Conservation (phyloP, 2,113 vertebrate species). For the Melanostigma gelatinosum region DNA sequence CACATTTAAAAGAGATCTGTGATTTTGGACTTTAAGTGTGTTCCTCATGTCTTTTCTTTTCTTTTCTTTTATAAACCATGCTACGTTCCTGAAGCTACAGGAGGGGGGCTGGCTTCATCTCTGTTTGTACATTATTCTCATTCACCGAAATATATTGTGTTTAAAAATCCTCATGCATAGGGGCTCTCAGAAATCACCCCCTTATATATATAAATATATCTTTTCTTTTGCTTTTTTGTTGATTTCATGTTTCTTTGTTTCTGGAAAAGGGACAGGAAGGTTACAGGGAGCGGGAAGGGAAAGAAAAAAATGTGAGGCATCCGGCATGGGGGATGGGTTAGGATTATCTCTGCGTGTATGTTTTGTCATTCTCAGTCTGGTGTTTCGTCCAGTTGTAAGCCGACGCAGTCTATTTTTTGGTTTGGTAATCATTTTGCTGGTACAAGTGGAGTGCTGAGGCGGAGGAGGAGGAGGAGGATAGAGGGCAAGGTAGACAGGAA, state of each 20-base stretch:
- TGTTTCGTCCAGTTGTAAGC: slow-evolving; percentile 64
- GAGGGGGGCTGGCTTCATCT: slow-evolving; percentile 64
- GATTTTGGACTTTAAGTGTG: slow-evolving; percentile 58
- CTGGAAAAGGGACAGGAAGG: slow-evolving; percentile 40
- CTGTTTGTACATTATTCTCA: slow-evolving; percentile 68
- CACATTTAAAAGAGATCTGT: slow-evolving; percentile 68
- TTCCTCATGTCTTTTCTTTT: slow-evolving; percentile 24
- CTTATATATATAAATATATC: slow-evolving; percentile 39
- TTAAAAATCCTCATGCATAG: slow-evolving; percentile 45
- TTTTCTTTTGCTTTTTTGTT: slow-evolving; percentile 34
- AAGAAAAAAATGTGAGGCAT: neutral
- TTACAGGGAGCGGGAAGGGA: neutral
- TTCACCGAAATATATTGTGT: slow-evolving; percentile 58
- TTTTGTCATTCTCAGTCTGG: slow-evolving; percentile 66
- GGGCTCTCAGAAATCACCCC: slow-evolving; percentile 27
- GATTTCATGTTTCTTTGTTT: slow-evolving; percentile 38
- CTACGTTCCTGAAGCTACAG: slow-evolving; percentile 60
- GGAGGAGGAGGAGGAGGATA: slow-evolving; percentile 22
- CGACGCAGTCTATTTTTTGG: slow-evolving; percentile 3
- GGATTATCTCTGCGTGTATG: slow-evolving; percentile 39
- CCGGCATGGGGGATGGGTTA: slow-evolving; percentile 11
- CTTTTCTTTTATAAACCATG: slow-evolving; percentile 39
- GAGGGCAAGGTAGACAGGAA: slow-evolving; percentile 57
- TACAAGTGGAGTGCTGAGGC: slow-evolving; percentile 52
- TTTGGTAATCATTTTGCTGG: slow-evolving; percentile 37